These are phyloP conservation scores for Brachionus plicatilis DNA, from an alignment of 1,140 invertebrate genomes.

Conservation along the genomic window DNA sequence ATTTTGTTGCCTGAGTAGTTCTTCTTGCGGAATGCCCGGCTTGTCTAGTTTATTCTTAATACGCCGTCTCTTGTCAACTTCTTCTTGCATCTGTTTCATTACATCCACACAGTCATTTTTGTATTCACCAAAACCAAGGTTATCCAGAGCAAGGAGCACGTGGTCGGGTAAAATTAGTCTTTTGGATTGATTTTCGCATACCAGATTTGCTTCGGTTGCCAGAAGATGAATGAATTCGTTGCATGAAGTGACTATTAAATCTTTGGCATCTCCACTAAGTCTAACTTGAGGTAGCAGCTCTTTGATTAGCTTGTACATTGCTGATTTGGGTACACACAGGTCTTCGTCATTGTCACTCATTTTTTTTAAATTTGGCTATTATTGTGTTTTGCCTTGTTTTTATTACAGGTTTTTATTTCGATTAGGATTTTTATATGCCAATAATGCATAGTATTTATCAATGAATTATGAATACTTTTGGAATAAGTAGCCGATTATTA, in stretches of 20 bases:
- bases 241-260: conserved; percentile 23
- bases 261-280: conserved; percentile 29
- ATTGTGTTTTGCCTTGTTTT: not conserved
- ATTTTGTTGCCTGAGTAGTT: conserved; percentile 23
- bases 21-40: conserved; percentile 6
- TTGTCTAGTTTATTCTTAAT: conserved; percentile 6
- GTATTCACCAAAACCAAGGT: conserved; percentile 85
- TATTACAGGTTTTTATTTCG: not conserved
- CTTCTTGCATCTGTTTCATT: conserved; percentile 24
- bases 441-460: not conserved
- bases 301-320: conserved; percentile 32
- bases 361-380: not conserved
- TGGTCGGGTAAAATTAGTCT: conserved; percentile 21
- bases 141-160: conserved; percentile 70
- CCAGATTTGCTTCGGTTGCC: not conserved
- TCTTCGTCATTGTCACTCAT: conserved; percentile 37
- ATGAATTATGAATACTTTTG: not conserved
- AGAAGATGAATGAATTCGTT: conserved; percentile 37
- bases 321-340: conserved; percentile 21
- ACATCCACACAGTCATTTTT: conserved; percentile 82
- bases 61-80: not conserved
- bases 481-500: not conserved
- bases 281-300: not conserved
- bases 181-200: conserved; percentile 34
- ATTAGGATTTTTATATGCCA: not conserved